Evolutionary conservation across 2,888 invertebrate genomes (phyloP).

Genomic region (Ecdyonurus torrentis): DNA sequence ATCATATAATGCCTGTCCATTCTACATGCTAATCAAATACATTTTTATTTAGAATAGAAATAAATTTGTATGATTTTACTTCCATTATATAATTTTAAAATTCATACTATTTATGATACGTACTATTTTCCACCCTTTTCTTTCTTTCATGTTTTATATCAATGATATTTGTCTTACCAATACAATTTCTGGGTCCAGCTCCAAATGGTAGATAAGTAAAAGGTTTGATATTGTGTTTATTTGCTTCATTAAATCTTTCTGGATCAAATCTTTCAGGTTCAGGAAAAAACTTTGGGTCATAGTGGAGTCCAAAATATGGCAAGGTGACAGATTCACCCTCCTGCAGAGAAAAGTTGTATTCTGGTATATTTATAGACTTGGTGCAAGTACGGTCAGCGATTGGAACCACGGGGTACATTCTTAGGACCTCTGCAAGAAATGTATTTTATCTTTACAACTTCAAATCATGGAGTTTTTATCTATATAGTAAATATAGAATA

Average conservation of each 20-base stretch:
- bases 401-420: not conserved
- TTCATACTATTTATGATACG: too few relatives aligned
- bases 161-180: slow-evolving; percentile 21
- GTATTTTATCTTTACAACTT: too few relatives aligned
- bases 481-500: too few relatives aligned
- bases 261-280: slow-evolving; percentile 37
- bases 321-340: not conserved
- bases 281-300: slow-evolving; percentile 22
- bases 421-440: slow-evolving; percentile 11
- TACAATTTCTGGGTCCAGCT: slow-evolving; percentile 23
- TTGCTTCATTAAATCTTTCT: slow-evolving; percentile 29
- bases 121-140: too few relatives aligned
- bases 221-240: slow-evolving; percentile 21
- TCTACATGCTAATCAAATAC: too few relatives aligned
- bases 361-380: not conserved
- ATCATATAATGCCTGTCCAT: too few relatives aligned
- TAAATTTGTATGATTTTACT: too few relatives aligned
- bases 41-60: too few relatives aligned
- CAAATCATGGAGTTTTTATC: too few relatives aligned
- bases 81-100: too few relatives aligned
- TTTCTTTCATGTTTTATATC: too few relatives aligned
- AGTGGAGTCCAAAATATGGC: slow-evolving; percentile 20
- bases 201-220: slow-evolving; percentile 24
- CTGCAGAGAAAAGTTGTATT: not conserved
- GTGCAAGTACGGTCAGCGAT: not conserved